Base-by-base conservation (phyloP, 2,113 vertebrate genomes). In the Pycnonotus jocosus region DNA sequence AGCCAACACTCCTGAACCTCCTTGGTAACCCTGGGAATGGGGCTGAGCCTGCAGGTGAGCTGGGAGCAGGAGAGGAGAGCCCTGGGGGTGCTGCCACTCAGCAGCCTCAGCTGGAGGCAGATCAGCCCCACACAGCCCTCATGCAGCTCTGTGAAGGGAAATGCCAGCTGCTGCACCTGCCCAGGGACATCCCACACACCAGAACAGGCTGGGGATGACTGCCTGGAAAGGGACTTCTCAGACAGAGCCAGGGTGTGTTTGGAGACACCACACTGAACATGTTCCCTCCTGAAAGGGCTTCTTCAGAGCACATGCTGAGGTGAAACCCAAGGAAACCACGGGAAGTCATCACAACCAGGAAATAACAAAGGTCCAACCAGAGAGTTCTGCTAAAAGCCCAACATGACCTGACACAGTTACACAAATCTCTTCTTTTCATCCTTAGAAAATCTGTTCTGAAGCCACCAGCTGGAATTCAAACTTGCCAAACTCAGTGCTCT, bases 91-190 rank as follows among this genome's bases (percentile, higher is more conserved):
- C 45, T 62, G 76, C 47, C 38, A 22, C 76, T 11, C 13, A 21
- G 7, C 40, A 45, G 57, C 58, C 58, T 10, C 30, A 12, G 58
- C 58, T 51, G 60, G 6, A 28, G 38, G 74, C 24, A 44, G 5
- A 54, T 7, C 61, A 45, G 50, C 77, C 61, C 40, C 77, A 80
- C 77, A 65, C 38, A 37, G 1, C 8, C 50, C 77, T 37, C 33
- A 0, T 1, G 21, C 47, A 54, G 24, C 0, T 9, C 48, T 15
- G 4, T 1, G 1, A 8, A 28, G 77, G 60, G 48, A 15, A 44
- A 45, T 15, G 25, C 5, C 61, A 44, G 33, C 76, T 44, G 48
- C 47, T 44, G 5, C 47, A 10, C 6, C 60, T 47, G 50, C 66
- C 30, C 56, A 70, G 51, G 57, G 54, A 38, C 15, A 60, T 23